Evolutionary conservation across 1,140 invertebrate genomes (phyloP), one percentile per base, ranked within the genome.

Genomic region (Lepidurus arcticus): DNA sequence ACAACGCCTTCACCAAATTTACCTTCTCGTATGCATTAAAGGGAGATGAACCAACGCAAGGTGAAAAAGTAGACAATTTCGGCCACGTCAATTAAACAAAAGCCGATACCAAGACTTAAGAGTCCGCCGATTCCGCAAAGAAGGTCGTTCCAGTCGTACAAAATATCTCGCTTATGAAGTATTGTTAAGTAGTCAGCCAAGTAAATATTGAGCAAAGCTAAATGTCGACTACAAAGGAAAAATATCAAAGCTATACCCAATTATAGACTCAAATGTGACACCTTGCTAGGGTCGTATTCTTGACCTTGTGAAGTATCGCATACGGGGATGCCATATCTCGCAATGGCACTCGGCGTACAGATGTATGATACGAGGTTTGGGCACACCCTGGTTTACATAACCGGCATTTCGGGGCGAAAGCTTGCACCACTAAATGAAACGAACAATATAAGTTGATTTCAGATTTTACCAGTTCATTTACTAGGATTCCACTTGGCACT

Each of bases 61-160:
- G 53, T 65, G 21, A 65, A 21, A 65, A 65, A 65, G 21, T 65
- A 65, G 13, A 65, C 53, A 65, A 65, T 21, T 65, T 65, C 53
- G 13, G 53, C 53, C 16, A 65, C 53, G 53, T 65, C 21, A 21
- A 65, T 16, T 65, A 65, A 21, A 21, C 53, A 65, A 65, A 65
- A 65, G 53, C 53, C 53, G 53, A 65, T 65, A 21, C 53, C 16
- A 7, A 65, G 16, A 21, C 53, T 65, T 21, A 65, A n/a, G 7
- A 65, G 16, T 21, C 53, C 53, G 21, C 53, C 53, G 13, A 65
- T 65, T 7, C 53, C 53, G n/a, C 53, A n/a, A 65, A 65, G 53
- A 65, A 65, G 53, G 13, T 65, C 53, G 21, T 21, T 65, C 53
- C 53, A 65, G 7, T n/a, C 53, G 13, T 65, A 65, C 13, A 65